phyloP scores from a whole-genome alignment of 2,113 vertebrate species.

The Embiotoca jacksoni region DNA sequence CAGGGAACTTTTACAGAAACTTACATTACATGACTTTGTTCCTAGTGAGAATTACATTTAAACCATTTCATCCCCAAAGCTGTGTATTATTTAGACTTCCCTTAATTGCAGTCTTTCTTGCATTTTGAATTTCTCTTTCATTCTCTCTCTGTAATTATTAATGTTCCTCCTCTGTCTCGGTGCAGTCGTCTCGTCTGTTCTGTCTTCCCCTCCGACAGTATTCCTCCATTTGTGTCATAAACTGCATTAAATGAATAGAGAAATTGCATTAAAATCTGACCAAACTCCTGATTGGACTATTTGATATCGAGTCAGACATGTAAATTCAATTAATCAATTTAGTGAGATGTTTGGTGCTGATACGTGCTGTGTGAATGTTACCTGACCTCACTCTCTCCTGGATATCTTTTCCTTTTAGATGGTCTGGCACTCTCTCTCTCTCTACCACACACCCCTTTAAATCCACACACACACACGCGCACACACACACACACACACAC shows the following conservation, averaged over 20 bases:
- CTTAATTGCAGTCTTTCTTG: slow-evolving; percentile 74
- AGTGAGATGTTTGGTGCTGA: slow-evolving; percentile 32
- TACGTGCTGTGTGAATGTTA: slow-evolving; percentile 72
- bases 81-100: slow-evolving; percentile 75
- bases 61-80: slow-evolving; percentile 56
- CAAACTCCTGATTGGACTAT: slow-evolving; percentile 52
- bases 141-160: slow-evolving; percentile 73
- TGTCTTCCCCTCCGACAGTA: slow-evolving; percentile 28
- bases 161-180: slow-evolving; percentile 55
- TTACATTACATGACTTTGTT: slow-evolving; percentile 43
- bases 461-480: slow-evolving; percentile 54
- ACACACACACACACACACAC: slow-evolving; percentile 16
- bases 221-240: slow-evolving; percentile 47
- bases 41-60: slow-evolving; percentile 37
- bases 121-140: slow-evolving; percentile 65
- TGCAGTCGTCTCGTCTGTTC: slow-evolving; percentile 22
- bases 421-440: slow-evolving; percentile 41
- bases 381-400: slow-evolving; percentile 72
- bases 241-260: slow-evolving; percentile 54
- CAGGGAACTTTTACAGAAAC: slow-evolving; percentile 42
- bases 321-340: slow-evolving; percentile 58
- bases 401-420: slow-evolving; percentile 64
- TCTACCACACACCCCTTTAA: slow-evolving; percentile 52
- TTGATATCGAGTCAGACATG: slow-evolving; percentile 50
- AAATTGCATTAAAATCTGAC: slow-evolving; percentile 58